phyloP scores from a whole-genome alignment of 2,797 vertebrate species.

The Alfaro cultratus region DNA sequence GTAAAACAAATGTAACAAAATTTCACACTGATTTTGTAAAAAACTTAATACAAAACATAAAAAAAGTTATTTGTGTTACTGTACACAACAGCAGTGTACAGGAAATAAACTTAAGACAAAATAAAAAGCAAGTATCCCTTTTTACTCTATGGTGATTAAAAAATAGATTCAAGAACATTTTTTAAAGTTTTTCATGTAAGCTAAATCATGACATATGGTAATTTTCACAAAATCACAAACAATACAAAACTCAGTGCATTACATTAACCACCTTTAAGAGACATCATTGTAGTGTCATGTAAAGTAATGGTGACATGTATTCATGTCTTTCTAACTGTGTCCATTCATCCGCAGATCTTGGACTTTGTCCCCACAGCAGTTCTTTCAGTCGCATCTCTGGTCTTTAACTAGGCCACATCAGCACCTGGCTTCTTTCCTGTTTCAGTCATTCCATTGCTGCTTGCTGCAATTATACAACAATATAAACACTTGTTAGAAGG shows the following conservation, averaged over 20 bases:
- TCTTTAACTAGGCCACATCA: slow-evolving; percentile 1
- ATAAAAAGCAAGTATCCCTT: not conserved
- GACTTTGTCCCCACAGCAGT: not conserved
- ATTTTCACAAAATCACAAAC: not conserved
- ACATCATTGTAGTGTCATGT: not conserved
- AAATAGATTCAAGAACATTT: not conserved
- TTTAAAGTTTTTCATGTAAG: not conserved
- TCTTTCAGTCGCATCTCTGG: not conserved
- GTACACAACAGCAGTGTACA: no score
- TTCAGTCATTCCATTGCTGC: not conserved
- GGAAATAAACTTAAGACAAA: not conserved
- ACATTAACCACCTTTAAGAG: not conserved
- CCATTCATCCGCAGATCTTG: not conserved
- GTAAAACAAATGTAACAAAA: no score
- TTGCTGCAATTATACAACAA: not conserved
- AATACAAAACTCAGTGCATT: not conserved
- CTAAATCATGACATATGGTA: not conserved
- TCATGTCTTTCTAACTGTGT: not conserved
- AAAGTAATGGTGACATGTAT: not conserved
- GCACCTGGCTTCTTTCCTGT: not conserved
- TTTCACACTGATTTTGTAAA: no score
- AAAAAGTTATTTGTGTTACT: no score
- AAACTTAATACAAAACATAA: no score
- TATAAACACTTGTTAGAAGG: not conserved
- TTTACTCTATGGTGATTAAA: not conserved